Evolutionary conservation across 2,113 vertebrate genomes (phyloP), one percentile per base, ranked within the genome.

Genomic region (Murina feae): DNA sequence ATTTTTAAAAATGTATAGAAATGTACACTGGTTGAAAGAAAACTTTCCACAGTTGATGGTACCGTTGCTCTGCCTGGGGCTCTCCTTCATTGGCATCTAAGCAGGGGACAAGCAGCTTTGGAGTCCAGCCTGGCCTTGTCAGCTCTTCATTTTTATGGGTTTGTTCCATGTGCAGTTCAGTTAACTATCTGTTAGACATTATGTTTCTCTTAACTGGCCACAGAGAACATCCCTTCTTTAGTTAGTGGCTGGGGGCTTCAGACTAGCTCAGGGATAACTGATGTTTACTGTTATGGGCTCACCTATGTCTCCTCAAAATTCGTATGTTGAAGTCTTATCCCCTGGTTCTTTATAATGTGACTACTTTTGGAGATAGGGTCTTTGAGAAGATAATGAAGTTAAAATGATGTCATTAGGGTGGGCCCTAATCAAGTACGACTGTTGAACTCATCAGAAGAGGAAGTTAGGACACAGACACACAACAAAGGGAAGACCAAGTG

Each of bases 211-310:
- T 87, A 39, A 90, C 2, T 53, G 58, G 55, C 17, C 42, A 51
- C 60, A 80, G 71, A 88, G 81, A 82, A 90, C 42, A 79, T 69
- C 49, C 20, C 30, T 90, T 89, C 75, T 32, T 86, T 76, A 95
- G 72, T 32, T 76, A 28, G 58, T 55, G 42, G 4, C 17, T 47
- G n/a, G 58, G 23, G 14, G 2, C 4, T 74, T 47, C 51, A 84
- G 47, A 13, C 35, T 23, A 83, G 60, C 9, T 47, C 47, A 60
- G 71, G 58, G 71, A 21, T 39, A 20, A 17, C 44, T 30, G 4
- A 0, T 12, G 5, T 35, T 68, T 68, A 42, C 10, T 81, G 8
- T 44, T 60, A 37, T 9, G 66, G 49, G 28, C 4, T 76, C 21
- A 92, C 44, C 72, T 78, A 42, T 65, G 25, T 55, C 25, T 32